phyloP scores from a whole-genome alignment of 1,140 invertebrate species.

The Drosophila pruinosa region DNA sequence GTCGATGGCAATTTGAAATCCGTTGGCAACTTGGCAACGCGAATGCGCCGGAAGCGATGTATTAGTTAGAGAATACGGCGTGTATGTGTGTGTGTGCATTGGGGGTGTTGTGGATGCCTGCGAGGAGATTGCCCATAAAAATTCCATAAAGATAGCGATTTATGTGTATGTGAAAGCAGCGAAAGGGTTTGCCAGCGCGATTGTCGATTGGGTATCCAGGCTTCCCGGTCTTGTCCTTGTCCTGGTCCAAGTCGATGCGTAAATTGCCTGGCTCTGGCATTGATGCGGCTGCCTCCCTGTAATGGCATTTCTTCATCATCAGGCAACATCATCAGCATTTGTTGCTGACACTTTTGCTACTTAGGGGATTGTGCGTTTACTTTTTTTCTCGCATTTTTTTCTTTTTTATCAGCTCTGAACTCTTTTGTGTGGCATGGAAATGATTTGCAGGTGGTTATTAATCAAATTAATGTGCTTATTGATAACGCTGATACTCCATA shows the following conservation, averaged over 20 bases:
- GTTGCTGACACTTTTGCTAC: conserved; percentile 76
- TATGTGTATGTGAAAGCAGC: conserved; percentile 59
- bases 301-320: conserved; percentile 74
- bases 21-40: conserved; percentile 22
- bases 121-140: conserved; percentile 82
- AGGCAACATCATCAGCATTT: conserved; percentile 75
- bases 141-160: conserved; percentile 83
- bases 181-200: conserved; percentile 60
- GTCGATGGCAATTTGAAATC: conserved; percentile 35
- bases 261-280: conserved; percentile 58
- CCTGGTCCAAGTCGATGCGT: conserved; percentile 47
- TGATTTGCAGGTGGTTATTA: conserved; percentile 82
- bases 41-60: conserved; percentile 63
- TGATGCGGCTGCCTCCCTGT: conserved; percentile 61
- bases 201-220: conserved; percentile 32
- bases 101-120: conserved; percentile 61
- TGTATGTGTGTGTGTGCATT: conserved; percentile 26
- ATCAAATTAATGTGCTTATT: conserved; percentile 82
- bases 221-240: not conserved
- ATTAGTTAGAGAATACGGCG: conserved; percentile 49
- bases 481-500: conserved; percentile 70
- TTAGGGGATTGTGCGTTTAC: conserved; percentile 47
- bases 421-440: conserved; percentile 73
- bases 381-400: not conserved
- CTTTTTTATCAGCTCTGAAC: conserved; percentile 52